These are phyloP conservation scores for Sebastes alutus DNA, from an alignment of 2,797 vertebrate species.

Conservation along the genomic window DNA sequence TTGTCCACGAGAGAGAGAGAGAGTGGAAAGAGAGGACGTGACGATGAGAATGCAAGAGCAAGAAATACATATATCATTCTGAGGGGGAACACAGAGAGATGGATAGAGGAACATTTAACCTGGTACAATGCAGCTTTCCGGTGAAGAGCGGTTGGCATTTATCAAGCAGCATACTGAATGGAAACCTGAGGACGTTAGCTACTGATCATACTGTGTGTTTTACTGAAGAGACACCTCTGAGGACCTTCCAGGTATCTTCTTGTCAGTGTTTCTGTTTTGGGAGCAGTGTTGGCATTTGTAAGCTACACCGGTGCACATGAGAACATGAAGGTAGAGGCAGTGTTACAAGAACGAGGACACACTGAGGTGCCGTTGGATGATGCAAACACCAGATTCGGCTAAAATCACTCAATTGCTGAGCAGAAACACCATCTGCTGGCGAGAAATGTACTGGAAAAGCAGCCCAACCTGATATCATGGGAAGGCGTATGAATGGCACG, in stretches of 20 bases:
- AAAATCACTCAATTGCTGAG: neutral
- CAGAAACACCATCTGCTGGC: neutral
- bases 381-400: neutral
- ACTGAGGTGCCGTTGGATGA: neutral
- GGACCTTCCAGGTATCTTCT: neutral
- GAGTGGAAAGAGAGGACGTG: slow-evolving; percentile 6
- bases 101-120: slow-evolving; percentile 35
- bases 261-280: neutral
- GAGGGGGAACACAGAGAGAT: slow-evolving; percentile 19
- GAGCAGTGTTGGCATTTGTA: neutral
- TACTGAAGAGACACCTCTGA: neutral
- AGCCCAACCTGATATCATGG: fast-evolving
- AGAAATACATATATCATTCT: slow-evolving; percentile 44
- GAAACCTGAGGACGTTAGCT: slow-evolving; percentile 18
- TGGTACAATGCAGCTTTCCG: slow-evolving; percentile 10
- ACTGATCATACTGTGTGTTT: slow-evolving; percentile 13
- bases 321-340: neutral
- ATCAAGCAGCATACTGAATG: slow-evolving; percentile 24
- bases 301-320: neutral
- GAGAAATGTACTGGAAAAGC: neutral
- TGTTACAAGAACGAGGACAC: neutral
- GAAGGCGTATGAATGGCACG: fast-evolving
- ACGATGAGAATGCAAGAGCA: slow-evolving; percentile 25
- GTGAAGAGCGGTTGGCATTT: slow-evolving; percentile 39
- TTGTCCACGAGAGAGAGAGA: slow-evolving; percentile 29